These are phyloP conservation scores for Bathynomus jamesi DNA, from an alignment of 1,140 invertebrate genomes.

Conservation along the genomic window DNA sequence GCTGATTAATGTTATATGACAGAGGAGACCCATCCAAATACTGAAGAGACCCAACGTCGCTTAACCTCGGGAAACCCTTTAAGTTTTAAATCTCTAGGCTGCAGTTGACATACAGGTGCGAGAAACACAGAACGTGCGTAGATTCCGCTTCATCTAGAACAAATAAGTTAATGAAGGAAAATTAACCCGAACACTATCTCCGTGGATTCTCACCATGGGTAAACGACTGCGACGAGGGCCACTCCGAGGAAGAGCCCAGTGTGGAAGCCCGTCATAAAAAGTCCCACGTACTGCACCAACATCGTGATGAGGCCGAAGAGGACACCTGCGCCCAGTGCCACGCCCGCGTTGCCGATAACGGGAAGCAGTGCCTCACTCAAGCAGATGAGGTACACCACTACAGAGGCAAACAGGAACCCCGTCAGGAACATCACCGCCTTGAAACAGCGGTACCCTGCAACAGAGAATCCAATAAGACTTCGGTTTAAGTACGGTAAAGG, in stretches of 20 bases:
- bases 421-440: conserved; percentile 84
- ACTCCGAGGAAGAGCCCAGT: conserved; percentile 60
- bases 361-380: conserved; percentile 64
- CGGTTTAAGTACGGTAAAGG: background rate
- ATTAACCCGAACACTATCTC: no score
- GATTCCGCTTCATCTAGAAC: no score
- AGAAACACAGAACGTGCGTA: no score
- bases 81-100: no score
- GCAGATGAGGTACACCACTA: conserved; percentile 68
- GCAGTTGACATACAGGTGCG: no score
- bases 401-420: conserved; percentile 73
- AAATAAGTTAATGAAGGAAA: no score
- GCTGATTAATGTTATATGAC: no score
- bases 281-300: conserved; percentile 71
- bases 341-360: conserved; percentile 62
- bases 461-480: conserved; percentile 17
- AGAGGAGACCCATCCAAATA: no score
- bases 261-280: conserved; percentile 75
- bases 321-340: conserved; percentile 62
- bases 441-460: conserved; percentile 77
- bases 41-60: no score
- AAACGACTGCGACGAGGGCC: conserved; percentile 48
- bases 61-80: no score
- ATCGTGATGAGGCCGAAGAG: conserved; percentile 70
- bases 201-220: conserved; percentile 35